A percentile compares a stretch with the other conserved stretches of the same genome.
These are phyloP conservation scores for Metacarcinus magister DNA, from an alignment of 2,888 invertebrate species.

Conservation along the genomic window DNA sequence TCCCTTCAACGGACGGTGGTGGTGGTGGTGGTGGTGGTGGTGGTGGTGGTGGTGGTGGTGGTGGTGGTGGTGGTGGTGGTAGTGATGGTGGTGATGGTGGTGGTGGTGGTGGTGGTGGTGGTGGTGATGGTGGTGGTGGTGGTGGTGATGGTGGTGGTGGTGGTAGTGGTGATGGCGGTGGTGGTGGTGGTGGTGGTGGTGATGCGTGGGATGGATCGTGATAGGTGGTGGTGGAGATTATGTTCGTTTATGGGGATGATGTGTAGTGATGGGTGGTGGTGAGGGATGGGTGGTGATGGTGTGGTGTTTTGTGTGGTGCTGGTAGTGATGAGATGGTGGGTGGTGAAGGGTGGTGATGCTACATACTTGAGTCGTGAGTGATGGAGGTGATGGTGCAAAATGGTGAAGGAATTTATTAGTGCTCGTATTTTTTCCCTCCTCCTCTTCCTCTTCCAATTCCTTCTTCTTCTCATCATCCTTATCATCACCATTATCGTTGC, in stretches of 20 bases:
- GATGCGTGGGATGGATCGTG: neutral
- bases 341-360: neutral
- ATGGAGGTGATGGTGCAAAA: too few relatives aligned
- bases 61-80: slow-evolving; percentile 43
- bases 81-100: neutral
- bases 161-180: neutral
- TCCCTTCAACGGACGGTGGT: neutral
- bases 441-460: too few relatives aligned
- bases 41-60: slow-evolving; percentile 3
- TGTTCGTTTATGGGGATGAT: slow-evolving; percentile 14
- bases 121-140: neutral
- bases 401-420: too few relatives aligned
- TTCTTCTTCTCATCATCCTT: too few relatives aligned
- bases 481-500: too few relatives aligned
- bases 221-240: slow-evolving; percentile 6
- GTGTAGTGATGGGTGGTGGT: neutral
- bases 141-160: neutral
- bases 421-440: too few relatives aligned
- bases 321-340: neutral
- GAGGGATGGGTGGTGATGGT: slow-evolving; percentile 7
- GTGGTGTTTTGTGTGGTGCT: neutral
- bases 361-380: too few relatives aligned
- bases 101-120: neutral
- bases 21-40: slow-evolving; percentile 45
- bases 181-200: neutral